Evolutionary conservation across 1,140 invertebrate genomes (phyloP).

Genomic region (Bombus vancouverensis): DNA sequence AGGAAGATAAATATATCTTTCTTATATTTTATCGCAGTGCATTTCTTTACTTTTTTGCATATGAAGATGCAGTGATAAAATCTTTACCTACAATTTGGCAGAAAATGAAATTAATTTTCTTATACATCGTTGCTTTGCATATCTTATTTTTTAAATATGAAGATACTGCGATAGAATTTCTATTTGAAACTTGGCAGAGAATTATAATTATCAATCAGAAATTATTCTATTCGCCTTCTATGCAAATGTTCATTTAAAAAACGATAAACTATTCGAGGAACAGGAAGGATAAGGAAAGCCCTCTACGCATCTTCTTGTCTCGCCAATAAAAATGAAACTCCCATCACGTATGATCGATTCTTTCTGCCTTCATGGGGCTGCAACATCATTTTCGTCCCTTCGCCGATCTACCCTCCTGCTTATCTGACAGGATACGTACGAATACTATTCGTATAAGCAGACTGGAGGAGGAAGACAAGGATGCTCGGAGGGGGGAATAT

Average conservation of each 20-base stretch:
- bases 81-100: background rate
- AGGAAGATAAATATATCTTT: background rate
- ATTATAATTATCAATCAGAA: slow-evolving; percentile 2
- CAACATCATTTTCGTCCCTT: slow-evolving; percentile 68
- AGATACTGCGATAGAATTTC: background rate
- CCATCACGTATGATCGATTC: slow-evolving; percentile 79
- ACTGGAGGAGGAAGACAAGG: slow-evolving; percentile 26
- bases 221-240: slow-evolving; percentile 1
- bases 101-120: background rate
- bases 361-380: slow-evolving; percentile 67
- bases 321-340: slow-evolving; percentile 79
- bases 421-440: slow-evolving; percentile 66
- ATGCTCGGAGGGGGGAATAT: slow-evolving; percentile 59
- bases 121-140: no score
- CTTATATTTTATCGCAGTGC: no score
- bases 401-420: slow-evolving; percentile 55
- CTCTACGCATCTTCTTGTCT: slow-evolving; percentile 66
- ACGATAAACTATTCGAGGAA: slow-evolving; percentile 21
- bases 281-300: slow-evolving; percentile 54
- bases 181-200: background rate
- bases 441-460: slow-evolving; percentile 61
- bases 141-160: background rate
- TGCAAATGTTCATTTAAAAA: slow-evolving; percentile 43
- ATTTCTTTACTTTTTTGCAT: background rate
- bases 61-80: background rate